Conservation (phyloP, 2,888 invertebrate genomes). For the Anaspis maculata region DNA sequence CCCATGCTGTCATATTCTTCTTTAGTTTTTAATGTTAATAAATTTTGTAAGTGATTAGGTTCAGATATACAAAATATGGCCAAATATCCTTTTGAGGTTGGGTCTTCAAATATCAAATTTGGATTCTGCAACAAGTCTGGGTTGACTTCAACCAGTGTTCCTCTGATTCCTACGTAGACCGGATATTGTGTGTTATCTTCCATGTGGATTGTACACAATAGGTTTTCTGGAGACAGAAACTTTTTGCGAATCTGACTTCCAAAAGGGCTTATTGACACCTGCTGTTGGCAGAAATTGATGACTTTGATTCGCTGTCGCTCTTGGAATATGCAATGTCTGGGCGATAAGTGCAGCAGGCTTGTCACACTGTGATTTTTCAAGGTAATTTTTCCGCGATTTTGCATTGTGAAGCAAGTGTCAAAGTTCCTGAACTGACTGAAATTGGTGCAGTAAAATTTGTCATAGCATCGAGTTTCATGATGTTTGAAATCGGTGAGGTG, state of each 20-base stretch:
- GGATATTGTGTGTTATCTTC: not conserved
- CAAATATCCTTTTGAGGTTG: not conserved
- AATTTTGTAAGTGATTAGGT: not conserved
- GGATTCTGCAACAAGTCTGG: not conserved
- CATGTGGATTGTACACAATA: not conserved
- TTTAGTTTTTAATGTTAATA: not conserved
- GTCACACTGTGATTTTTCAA: constrained; percentile 81
- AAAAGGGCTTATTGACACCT: no score
- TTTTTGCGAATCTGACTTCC: no score
- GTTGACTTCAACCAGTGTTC: not conserved
- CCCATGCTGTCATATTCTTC: not conserved
- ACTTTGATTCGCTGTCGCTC: constrained; percentile 48
- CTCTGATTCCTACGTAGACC: not conserved
- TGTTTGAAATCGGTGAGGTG: constrained; percentile 7
- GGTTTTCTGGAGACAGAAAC: not conserved
- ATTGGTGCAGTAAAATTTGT: constrained; percentile 58
- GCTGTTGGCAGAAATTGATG: constrained; percentile 66
- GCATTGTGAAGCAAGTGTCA: constrained; percentile 50
- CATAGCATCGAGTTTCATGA: constrained; percentile 42
- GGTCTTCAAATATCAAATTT: not conserved
- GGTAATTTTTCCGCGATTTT: no score
- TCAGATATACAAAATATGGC: not conserved
- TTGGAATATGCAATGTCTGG: constrained; percentile 58
- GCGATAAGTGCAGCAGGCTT: constrained; percentile 70
- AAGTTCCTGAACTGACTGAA: constrained; percentile 49